phyloP scores from a whole-genome alignment of 92 coral and sea anemone genomes.

The Epizoanthus stellaris region DNA sequence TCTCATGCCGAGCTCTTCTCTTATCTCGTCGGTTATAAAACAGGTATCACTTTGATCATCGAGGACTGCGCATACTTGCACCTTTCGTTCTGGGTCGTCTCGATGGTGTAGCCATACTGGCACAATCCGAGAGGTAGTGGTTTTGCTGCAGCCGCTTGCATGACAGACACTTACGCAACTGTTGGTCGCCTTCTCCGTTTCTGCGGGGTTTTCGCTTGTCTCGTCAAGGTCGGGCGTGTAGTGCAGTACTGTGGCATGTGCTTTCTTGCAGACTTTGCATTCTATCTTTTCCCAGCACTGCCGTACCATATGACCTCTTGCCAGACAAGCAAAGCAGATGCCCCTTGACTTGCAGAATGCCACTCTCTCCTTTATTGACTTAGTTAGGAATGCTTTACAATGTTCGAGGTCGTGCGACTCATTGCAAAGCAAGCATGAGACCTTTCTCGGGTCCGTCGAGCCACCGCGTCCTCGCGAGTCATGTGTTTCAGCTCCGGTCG shows the following conservation, averaged over 20 bases:
- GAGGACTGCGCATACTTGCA: conserved; percentile 56
- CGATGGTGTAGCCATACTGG: conserved; percentile 64
- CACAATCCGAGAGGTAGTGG: conserved; percentile 67
- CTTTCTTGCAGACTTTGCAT: conserved; percentile 66
- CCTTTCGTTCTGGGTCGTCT: no score
- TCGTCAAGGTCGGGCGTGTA: background rate
- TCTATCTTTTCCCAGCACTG: conserved; percentile 47
- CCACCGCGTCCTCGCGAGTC: background rate
- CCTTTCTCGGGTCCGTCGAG: conserved; percentile 5
- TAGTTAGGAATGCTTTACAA: conserved; percentile 41
- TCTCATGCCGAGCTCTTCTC: conserved; percentile 33
- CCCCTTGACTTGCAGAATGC: conserved; percentile 50
- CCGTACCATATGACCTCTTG: conserved; percentile 54
- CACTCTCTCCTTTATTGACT: conserved; percentile 51
- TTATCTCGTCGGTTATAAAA: conserved; percentile 52
- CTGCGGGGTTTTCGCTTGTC: background rate
- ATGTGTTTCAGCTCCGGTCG: no score
- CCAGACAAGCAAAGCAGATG: conserved; percentile 63
- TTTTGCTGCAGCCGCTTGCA: conserved; percentile 42
- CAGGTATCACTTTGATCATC: conserved; percentile 73
- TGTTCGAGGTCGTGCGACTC: conserved; percentile 44
- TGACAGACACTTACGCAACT: conserved; percentile 65
- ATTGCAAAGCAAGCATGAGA: conserved; percentile 38
- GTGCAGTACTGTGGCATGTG: conserved; percentile 60
- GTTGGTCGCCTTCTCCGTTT: conserved; percentile 51